Base-by-base conservation (phyloP, 2,797 vertebrate genomes). In the Dipus sagitta region DNA sequence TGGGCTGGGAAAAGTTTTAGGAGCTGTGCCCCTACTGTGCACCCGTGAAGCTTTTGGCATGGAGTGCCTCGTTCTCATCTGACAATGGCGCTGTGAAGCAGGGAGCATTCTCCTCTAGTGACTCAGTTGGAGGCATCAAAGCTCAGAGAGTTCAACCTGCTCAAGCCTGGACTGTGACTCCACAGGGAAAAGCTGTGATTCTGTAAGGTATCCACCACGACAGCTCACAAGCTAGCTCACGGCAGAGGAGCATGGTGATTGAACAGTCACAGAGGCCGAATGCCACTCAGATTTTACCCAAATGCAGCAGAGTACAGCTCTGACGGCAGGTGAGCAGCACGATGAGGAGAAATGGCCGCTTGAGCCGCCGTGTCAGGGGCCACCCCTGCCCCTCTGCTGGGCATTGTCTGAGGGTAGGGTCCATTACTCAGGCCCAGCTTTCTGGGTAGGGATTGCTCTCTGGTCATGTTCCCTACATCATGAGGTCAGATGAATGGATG, bases 41-140 rank as follows among this genome's bases (percentile, higher is more conserved):
- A 38, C 7, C 1, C 20, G 26, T 26, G 24, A 34, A 24, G 65
- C 54, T 54, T 58, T 20, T 6, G 14, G 54, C 3, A 0, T 0
- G 2, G 83, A 14, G 18, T 23, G 68, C 42, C 71, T 83, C n/a
- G 2, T 15, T 52, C 18, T 6, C 2, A 21, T 11, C 72, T 17
- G 30, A 4, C 26, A 2, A 1, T 0, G 0, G 32, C 17, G 60
- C 62, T 15, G 0, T 18, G 14, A 15, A 3, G 11, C 17, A 1
- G 70, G 72, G n/a, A 12, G 54, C 28, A 6, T 60, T 26, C 5
- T 17, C 4, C 6, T 15, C 10, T 81, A 54, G 2, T 71, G 28
- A 13, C 42, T 58, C 42, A 24, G 64, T 38, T 13, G 80, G 88
- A 65, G 60, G 20, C 30, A 30, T 60, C 72, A 30, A 78, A 82